A percentile compares a stretch with the other conserved stretches of the same genome.
Conservation (phyloP, 2,888 invertebrate genomes). For the Timandra comae region DNA sequence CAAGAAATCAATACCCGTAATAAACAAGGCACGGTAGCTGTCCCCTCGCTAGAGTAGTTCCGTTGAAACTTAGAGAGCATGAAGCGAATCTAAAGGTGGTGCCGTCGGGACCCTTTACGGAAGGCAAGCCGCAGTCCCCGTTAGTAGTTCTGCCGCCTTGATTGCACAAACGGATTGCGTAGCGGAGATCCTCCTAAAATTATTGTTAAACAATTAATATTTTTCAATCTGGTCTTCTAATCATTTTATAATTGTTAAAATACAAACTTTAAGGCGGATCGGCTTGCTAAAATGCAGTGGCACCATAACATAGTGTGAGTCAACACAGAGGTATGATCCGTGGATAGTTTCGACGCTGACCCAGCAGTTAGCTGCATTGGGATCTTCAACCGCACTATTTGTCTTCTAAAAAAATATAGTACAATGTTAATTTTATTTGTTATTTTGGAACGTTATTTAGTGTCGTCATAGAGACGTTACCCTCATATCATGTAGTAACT, state of each 20-base stretch:
- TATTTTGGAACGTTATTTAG: too few relatives aligned
- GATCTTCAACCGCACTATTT: conserved; percentile 64
- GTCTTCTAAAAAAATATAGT: conserved; percentile 39
- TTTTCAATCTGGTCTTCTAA: too few relatives aligned
- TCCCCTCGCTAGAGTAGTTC: conserved; percentile 95
- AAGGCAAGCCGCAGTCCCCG: conserved; percentile 93
- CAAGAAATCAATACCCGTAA: conserved; percentile 80
- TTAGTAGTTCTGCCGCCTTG: conserved; percentile 95
- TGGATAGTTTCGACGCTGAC: conserved; percentile 89
- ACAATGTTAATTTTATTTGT: neutral
- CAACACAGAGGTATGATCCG: conserved; percentile 89
- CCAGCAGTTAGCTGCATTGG: conserved; percentile 84
- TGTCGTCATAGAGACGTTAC: too few relatives aligned
- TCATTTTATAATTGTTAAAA: too few relatives aligned
- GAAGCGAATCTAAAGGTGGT: conserved; percentile 93
- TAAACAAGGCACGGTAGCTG: conserved; percentile 96
- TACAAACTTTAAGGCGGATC: too few relatives aligned
- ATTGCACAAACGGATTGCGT: conserved; percentile 91
- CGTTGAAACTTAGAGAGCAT: conserved; percentile 95
- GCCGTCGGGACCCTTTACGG: conserved; percentile 94
- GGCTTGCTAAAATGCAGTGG: conserved; percentile 94
- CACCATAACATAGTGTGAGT: conserved; percentile 90
- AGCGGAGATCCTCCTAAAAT: conserved; percentile 87
- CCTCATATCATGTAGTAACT: conserved; percentile 84
- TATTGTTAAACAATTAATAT: conserved; percentile 1